These are phyloP conservation scores for Stegodyphus dumicola DNA, from an alignment of 1,140 invertebrate genomes.

Conservation along the genomic window DNA sequence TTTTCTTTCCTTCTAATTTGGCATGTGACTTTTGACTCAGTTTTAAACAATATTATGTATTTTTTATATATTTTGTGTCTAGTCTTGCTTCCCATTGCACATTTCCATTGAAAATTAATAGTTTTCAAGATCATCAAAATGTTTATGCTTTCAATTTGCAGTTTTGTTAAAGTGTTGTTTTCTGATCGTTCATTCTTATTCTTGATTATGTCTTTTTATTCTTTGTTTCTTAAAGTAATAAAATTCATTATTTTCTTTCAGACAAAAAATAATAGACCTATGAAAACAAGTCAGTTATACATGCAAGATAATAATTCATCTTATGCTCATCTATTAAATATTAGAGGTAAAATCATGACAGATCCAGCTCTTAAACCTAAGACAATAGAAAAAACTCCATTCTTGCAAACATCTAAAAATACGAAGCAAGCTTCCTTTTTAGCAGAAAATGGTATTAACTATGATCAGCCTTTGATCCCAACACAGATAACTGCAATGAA, in stretches of 20 bases:
- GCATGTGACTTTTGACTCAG: too few relatives aligned
- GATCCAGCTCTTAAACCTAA: conserved; percentile 12
- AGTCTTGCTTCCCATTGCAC: too few relatives aligned
- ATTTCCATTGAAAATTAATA: too few relatives aligned
- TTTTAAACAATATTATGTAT: too few relatives aligned
- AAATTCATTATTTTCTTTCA: conserved; percentile 61
- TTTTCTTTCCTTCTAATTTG: too few relatives aligned
- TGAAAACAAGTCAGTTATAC: conserved; percentile 85
- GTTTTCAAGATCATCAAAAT: too few relatives aligned
- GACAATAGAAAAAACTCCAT: not conserved
- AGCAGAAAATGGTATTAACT: conserved; percentile 84
- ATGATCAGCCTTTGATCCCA: conserved; percentile 85
- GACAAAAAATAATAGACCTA: conserved; percentile 77
- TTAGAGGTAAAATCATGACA: conserved; percentile 77
- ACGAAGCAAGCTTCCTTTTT: conserved; percentile 75
- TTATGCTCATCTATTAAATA: conserved; percentile 77
- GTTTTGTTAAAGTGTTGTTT: too few relatives aligned
- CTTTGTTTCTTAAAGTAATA: too few relatives aligned
- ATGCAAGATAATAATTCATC: conserved; percentile 84
- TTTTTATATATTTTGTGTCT: too few relatives aligned
- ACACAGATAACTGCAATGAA: conserved; percentile 85
- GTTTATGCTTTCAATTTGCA: too few relatives aligned
- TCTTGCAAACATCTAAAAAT: conserved; percentile 20
- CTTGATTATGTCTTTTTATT: too few relatives aligned
- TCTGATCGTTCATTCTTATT: too few relatives aligned